Base-by-base conservation (phyloP, 1,140 invertebrate species). In the Zelostemma sp. region DNA sequence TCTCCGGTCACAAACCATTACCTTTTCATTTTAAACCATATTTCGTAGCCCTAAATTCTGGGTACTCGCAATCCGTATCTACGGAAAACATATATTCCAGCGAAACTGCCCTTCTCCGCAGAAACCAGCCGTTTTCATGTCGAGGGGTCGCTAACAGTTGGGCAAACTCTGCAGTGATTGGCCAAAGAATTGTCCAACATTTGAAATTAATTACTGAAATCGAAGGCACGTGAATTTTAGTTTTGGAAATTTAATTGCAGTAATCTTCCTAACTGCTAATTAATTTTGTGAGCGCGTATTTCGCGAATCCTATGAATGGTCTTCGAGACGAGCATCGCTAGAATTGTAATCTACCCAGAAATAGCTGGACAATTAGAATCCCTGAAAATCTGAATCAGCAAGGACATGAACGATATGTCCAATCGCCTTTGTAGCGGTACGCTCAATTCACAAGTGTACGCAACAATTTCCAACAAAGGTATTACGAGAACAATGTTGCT, bases 1-100 rank as follows among this genome's bases (percentile, higher is more conserved):
- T 80, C 77, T 78, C 80, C 80, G 78, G 81, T 83, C 81, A 83
- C 81, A 81, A 81, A 80, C 80, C 81, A 82, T 83, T 82, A 79
- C 75, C 76, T 82, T 81, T 80, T 81, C 79, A 78, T 80, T 83
- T 82, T 80, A 80, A 79, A 82, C 54, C 62, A 68, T 58, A 71
- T 71, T 67, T 56, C 19, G n/a, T 46, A 49, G 3, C 63, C 45
- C 49, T 40, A 19, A 8, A 53, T 53, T 57, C 53, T 64, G 57
- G 47, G 61, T 58, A 60, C 53, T 68, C 57, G 15, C 64, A 58
- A 68, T 64, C 50, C 68, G 56, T 61, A 59, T 57, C 59, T 65
- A 61, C 58, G 50, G 49, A 66, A 68, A 68, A 65, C 61, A 58
- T 68, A 72, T 54, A 64, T 67, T 73, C 59, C 61, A 56, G 31